Evolutionary conservation across 2,113 vertebrate genomes (phyloP).

Genomic region (Parotia lawesii): DNA sequence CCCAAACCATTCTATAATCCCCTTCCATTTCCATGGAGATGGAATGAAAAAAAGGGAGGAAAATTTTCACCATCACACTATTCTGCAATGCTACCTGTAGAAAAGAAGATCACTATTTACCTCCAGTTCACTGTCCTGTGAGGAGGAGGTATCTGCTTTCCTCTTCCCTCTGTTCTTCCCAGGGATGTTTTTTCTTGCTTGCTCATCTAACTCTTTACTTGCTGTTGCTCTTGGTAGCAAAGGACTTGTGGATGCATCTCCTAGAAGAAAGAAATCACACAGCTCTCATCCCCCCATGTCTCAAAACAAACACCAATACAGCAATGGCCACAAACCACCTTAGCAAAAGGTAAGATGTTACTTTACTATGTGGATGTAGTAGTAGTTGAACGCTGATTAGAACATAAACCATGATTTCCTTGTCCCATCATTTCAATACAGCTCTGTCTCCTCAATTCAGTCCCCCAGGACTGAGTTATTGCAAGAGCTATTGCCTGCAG

Average conservation of each 20-base stretch:
- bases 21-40: neutral
- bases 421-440: neutral
- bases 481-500: neutral
- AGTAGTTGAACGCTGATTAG: neutral
- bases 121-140: slow-evolving; percentile 89
- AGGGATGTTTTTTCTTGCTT: slow-evolving; percentile 82
- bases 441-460: neutral
- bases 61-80: neutral
- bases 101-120: slow-evolving; percentile 60
- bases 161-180: slow-evolving; percentile 93
- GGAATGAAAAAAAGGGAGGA: neutral
- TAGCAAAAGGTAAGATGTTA: neutral
- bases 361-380: neutral
- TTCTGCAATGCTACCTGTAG: neutral
- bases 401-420: neutral
- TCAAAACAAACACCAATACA: neutral
- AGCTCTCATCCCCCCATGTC: neutral
- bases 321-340: neutral
- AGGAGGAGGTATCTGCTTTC: slow-evolving; percentile 82
- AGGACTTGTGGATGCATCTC: slow-evolving; percentile 69
- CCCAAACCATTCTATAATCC: neutral
- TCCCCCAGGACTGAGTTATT: neutral
- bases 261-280: slow-evolving; percentile 32
- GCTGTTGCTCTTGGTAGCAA: slow-evolving; percentile 71
- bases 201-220: slow-evolving; percentile 87